Base-by-base conservation (phyloP, 2,888 invertebrate genomes). In the Drosophila histrio region DNA sequence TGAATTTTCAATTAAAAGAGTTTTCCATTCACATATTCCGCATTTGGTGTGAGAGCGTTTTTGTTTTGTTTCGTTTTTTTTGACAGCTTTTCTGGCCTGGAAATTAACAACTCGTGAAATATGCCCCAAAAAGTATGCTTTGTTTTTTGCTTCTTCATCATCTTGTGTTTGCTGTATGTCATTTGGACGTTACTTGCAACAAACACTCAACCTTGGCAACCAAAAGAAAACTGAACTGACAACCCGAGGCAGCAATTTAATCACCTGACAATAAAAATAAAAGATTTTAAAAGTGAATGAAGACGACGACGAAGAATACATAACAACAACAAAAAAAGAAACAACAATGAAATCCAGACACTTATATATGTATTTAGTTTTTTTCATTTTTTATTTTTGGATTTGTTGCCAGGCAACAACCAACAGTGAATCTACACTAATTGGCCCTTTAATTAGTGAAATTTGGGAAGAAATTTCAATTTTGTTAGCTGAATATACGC, bases 1-100 rank as follows among this genome's bases (percentile, higher is more conserved):
- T 84, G 81, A 81, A 81, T 73, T 80, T 80, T 84, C 85, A 80
- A 80, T 80, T 80, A 84, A 80, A 81, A 78, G 61, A 64, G 70
- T 74, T 72, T 70, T 72, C 44, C 17, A 58, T 56, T 52, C 72
- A 54, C 59, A 52, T 44, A 58, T 56, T 52, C 49, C 26, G 39
- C 54, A 32, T 59, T 56, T 52, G 7, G n/a, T 39, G 28, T 11
- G 22, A 21, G 56, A 5, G 7, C 11, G 24, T 49, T 47, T 49
- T 30, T 59, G n/a, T 38, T 26, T 21, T 24, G 50, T 53, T 53
- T 79, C 61, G 24, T 21, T 30, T 19, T 24, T 62, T 64, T 54
- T 73, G 66, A 76, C 62, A 63, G 63, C 72, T 58, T 71, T 36
- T 17, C 68, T 58, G 44, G 63, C 65, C 67, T 65, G 65, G 15